These are phyloP conservation scores for Hydractinia symbiolongicarpus DNA, from an alignment of 30 jellyfish, hydroid and myxozoan genomes.

Conservation along the genomic window DNA sequence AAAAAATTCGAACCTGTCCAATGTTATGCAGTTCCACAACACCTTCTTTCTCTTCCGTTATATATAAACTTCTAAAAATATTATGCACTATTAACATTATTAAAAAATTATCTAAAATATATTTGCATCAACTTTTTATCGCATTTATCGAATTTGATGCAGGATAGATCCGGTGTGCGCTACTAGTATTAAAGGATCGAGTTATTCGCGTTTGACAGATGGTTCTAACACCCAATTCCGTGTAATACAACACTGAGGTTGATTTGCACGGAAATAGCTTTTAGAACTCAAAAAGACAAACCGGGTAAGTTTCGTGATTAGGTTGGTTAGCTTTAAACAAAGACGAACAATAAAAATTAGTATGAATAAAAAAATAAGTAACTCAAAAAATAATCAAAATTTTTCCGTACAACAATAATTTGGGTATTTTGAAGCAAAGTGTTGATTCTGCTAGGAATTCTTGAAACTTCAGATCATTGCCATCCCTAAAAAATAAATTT, in stretches of 20 bases:
- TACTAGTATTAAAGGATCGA: too few relatives aligned
- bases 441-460: slow-evolving; percentile 77
- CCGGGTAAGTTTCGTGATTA: too few relatives aligned
- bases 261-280: too few relatives aligned
- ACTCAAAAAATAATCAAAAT: not conserved
- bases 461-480: slow-evolving; percentile 54
- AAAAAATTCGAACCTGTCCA: slow-evolving; percentile 47
- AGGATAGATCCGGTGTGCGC: too few relatives aligned
- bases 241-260: too few relatives aligned
- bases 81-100: not conserved
- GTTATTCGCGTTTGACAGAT: too few relatives aligned
- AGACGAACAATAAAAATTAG: too few relatives aligned
- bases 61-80: slow-evolving; percentile 39
- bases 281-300: too few relatives aligned
- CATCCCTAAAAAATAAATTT: slow-evolving; percentile 36
- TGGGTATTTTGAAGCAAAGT: slow-evolving; percentile 59
- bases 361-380: not conserved
- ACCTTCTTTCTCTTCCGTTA: slow-evolving; percentile 71
- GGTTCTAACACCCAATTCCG: too few relatives aligned
- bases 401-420: slow-evolving; percentile 50
- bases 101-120: not conserved
- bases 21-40: slow-evolving; percentile 67
- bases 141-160: too few relatives aligned
- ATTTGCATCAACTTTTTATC: too few relatives aligned
- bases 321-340: too few relatives aligned